Evolutionary conservation across 2,113 vertebrate genomes (phyloP).

Genomic region (Dinomys branickii): DNA sequence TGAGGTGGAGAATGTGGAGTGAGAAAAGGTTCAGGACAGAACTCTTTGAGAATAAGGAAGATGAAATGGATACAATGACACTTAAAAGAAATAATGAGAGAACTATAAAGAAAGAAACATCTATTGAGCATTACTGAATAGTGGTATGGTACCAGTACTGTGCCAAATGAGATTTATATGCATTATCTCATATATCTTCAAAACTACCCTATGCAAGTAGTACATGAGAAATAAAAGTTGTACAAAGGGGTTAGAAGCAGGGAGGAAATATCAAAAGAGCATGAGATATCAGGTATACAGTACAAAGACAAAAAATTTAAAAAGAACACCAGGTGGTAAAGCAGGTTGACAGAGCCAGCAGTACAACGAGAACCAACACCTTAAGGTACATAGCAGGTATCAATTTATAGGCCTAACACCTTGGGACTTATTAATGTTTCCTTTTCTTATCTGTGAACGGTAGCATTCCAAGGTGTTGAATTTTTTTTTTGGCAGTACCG

Average conservation of each 20-base stretch:
- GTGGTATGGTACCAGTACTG: background rate
- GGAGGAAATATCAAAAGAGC: background rate
- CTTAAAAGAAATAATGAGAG: background rate
- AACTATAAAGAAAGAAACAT: background rate
- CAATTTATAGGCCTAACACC: background rate
- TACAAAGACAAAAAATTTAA: background rate
- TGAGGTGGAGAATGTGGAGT: background rate
- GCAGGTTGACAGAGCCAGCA: background rate
- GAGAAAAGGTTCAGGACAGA: background rate
- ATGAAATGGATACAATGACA: background rate
- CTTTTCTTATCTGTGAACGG: background rate
- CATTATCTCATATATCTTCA: background rate
- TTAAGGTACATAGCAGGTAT: background rate
- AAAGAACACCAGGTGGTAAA: background rate
- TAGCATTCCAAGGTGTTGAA: too few species aligned
- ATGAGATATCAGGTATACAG: background rate
- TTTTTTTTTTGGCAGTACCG: too few species aligned
- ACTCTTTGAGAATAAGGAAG: background rate
- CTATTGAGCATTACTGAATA: background rate
- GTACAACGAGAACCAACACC: background rate
- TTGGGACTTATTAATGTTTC: background rate
- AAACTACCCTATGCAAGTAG: background rate
- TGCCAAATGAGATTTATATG: background rate
- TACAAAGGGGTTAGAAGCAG: background rate
- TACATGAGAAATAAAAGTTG: background rate